Conservation (phyloP, 2,888 invertebrate species). For the Drosophila hamatofila region DNA sequence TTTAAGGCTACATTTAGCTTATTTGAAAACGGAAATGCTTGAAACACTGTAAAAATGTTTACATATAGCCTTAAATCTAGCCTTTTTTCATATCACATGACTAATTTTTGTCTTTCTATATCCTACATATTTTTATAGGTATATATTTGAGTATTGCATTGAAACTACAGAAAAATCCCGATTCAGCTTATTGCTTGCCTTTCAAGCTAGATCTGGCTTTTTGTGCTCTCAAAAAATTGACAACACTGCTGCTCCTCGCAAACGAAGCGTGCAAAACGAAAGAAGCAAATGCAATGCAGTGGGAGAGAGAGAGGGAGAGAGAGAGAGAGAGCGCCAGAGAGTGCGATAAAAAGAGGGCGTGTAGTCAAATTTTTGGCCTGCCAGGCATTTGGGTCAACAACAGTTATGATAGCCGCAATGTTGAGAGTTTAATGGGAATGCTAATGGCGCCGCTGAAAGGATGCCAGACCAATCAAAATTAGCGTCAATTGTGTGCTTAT, state of each 20-base stretch:
- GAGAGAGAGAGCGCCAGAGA: slow-evolving; percentile 19
- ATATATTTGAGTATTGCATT: too few species aligned
- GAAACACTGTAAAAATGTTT: too few species aligned
- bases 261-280: slow-evolving; percentile 69
- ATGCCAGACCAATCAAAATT: slow-evolving; percentile 38
- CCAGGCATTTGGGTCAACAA: slow-evolving; percentile 55
- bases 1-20: too few species aligned
- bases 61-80: too few species aligned
- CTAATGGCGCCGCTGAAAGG: slow-evolving; percentile 27
- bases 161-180: too few species aligned
- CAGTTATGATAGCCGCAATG: slow-evolving; percentile 32
- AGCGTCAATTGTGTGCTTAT: slow-evolving; percentile 18
- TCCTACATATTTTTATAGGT: too few species aligned
- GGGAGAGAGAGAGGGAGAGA: slow-evolving; percentile 8
- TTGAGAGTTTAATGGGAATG: slow-evolving; percentile 19
- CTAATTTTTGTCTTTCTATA: too few species aligned
- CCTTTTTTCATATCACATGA: too few species aligned
- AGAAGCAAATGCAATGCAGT: not conserved
- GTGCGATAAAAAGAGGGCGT: slow-evolving; percentile 41
- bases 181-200: too few species aligned
- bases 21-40: too few species aligned
- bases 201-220: too few species aligned
- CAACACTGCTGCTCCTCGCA: slow-evolving; percentile 35
- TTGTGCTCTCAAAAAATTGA: too few species aligned
- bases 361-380: slow-evolving; percentile 40